A percentile compares a stretch with the other conserved stretches of the same genome.
Conservation (phyloP, 2,888 invertebrate genomes). For the Hipparchia semele region DNA sequence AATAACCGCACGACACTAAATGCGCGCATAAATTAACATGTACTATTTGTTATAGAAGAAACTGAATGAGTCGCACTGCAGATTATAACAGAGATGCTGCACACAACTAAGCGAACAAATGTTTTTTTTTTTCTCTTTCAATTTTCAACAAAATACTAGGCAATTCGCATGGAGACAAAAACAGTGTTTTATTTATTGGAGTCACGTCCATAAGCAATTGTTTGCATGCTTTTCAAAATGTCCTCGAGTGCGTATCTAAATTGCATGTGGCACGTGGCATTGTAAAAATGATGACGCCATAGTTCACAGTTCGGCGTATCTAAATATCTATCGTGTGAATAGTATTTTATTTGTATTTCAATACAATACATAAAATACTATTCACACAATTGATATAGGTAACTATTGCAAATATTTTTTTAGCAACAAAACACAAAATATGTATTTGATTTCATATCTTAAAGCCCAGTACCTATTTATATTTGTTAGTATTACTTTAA, state of each 20-base stretch:
- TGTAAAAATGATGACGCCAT: constrained; percentile 32
- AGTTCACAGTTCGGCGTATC: constrained; percentile 33
- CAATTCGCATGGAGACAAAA: constrained; percentile 4
- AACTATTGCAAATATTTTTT: constrained; percentile 2
- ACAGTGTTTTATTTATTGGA: constrained; percentile 22
- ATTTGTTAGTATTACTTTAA: no score
- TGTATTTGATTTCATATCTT: not conserved
- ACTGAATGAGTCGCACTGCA: no score
- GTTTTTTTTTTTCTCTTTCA: no score
- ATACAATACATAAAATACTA: no score
- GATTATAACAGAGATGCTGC: no score
- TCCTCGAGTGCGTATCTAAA: constrained; percentile 39
- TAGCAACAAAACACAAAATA: not conserved
- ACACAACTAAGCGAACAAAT: no score
- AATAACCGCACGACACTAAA: no score
- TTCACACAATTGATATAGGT: no score
- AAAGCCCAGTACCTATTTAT: no score
- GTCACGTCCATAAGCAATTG: constrained; percentile 36
- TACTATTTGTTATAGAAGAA: no score
- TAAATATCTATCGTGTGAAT: constrained; percentile 27
- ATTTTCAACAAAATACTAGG: not conserved
- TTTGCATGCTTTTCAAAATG: constrained; percentile 35
- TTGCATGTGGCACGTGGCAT: constrained; percentile 36
- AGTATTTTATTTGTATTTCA: not conserved
- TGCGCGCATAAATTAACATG: no score